phyloP scores from a whole-genome alignment of 2,797 vertebrate species.

The Aldrovandia affinis region DNA sequence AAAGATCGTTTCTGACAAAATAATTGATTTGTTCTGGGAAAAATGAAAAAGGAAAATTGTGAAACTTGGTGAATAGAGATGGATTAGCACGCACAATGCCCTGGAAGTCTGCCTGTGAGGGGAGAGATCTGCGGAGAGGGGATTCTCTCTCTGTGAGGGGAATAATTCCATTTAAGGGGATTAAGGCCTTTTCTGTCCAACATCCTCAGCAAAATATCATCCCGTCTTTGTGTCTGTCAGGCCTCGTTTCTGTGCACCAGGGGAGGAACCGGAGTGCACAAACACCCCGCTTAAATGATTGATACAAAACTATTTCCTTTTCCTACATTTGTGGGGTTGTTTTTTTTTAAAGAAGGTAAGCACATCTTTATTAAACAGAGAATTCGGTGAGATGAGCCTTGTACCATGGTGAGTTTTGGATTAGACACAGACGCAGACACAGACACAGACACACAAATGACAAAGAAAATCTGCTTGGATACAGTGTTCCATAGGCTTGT shows the following conservation, averaged over 20 bases:
- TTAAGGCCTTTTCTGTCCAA: conserved; percentile 35
- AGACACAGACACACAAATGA: conserved; percentile 12
- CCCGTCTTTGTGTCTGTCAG: conserved; percentile 14
- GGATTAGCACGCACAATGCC: conserved; percentile 31
- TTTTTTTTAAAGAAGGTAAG: background rate
- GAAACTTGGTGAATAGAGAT: conserved; percentile 27
- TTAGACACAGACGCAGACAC: background rate
- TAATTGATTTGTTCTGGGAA: conserved; percentile 20
- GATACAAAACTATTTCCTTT: conserved; percentile 10
- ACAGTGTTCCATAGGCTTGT: conserved; percentile 15
- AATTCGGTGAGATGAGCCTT: background rate
- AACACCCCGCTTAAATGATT: conserved; percentile 25
- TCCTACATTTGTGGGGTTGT: conserved; percentile 5
- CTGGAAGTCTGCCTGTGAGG: conserved; percentile 14
- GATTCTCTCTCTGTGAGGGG: conserved; percentile 12
- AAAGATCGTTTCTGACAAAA: conserved; percentile 8
- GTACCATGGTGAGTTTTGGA: background rate
- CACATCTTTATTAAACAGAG: background rate
- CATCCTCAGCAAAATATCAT: conserved; percentile 33
- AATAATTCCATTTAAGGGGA: conserved; percentile 45
- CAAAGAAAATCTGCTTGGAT: background rate
- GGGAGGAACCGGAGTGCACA: background rate
- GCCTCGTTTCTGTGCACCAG: conserved; percentile 22
- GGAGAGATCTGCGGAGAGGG: conserved; percentile 14
- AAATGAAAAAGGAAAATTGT: conserved; percentile 6